A percentile compares a stretch with the other conserved stretches of the same genome.
Evolutionary conservation across 35 echinoderm and acorn worm genomes (phyloP).

Genomic region (Holothuria glaberrima): DNA sequence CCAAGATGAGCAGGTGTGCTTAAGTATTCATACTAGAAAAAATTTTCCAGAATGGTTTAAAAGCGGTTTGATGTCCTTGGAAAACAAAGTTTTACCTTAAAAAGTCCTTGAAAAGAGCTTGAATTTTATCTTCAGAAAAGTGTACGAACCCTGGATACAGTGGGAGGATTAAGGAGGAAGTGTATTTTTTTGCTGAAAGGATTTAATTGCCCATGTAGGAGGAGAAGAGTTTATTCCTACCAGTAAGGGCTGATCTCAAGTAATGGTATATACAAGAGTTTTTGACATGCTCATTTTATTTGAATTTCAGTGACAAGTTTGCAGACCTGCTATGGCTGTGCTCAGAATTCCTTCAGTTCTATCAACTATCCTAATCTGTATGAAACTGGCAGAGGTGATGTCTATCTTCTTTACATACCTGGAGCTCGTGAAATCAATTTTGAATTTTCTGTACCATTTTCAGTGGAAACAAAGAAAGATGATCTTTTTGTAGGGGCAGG

Average conservation of each 20-base stretch:
- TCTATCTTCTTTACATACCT: conserved; percentile 10
- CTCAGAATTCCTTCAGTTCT: conserved; percentile 1
- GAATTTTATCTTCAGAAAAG: too few species aligned
- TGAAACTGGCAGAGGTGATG: neutral
- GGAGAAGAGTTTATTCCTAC: too few species aligned
- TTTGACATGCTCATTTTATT: neutral
- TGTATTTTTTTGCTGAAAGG: too few species aligned
- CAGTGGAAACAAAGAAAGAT: neutral
- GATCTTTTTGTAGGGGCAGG: conserved; percentile 14
- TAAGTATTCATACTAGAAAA: neutral
- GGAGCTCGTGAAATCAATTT: conserved; percentile 8
- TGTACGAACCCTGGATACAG: too few species aligned
- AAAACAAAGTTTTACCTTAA: too few species aligned
- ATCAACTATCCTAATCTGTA: neutral
- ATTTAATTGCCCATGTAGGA: too few species aligned
- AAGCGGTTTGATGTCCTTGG: too few species aligned
- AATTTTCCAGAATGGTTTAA: neutral
- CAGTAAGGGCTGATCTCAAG: too few species aligned
- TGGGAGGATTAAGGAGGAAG: neutral
- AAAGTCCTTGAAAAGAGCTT: too few species aligned
- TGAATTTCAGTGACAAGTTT: conserved; percentile 1
- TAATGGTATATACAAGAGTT: neutral
- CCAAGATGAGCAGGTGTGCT: neutral
- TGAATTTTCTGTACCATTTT: neutral
- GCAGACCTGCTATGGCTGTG: conserved; percentile 3